Evolutionary conservation across 2,888 invertebrate species (phyloP), one percentile per base, ranked within the genome.

Genomic region (Eilema sororculum): DNA sequence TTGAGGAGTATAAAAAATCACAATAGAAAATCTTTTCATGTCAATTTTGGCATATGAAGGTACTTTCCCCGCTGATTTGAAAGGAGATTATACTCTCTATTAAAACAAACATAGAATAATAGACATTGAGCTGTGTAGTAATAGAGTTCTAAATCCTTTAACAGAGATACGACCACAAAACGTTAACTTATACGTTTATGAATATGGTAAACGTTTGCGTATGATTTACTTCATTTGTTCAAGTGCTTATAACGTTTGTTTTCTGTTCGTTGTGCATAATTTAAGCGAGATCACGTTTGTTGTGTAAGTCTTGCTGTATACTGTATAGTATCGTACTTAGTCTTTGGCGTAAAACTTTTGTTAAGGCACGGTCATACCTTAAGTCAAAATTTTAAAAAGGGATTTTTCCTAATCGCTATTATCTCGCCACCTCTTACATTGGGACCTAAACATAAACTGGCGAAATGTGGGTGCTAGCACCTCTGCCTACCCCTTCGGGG

Each of bases 231-330:
- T 66, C 25, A 66, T 66, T 66, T 66, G 28, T 59, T 16, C 25
- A 66, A 66, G 56, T 24, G 13, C 56, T 56, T 65, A 58, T 22
- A 66, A 16, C 16, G 37, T 66, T 16, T 41, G 5, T 9, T 67
- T 61, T 61, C n/a, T 33, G 24, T 33, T 67, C 30, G 10, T 22
- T 52, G n/a, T 59, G 58, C 57, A 63, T 68, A 79, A 81, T 73
- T 78, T 79, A 79, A 71, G 76, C 73, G 67, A 52, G 28, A 75
- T 70, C 78, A 76, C 81, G 75, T 74, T 57, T 71, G 52, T 72
- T 59, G 16, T 56, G 10, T 52, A 62, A 56, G 60, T 62, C 61
- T 33, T 56, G 22, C 28, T 60, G 41, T 52, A n/a, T n/a, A n/a
- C n/a, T n/a, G n/a, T n/a, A n/a, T n/a, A n/a, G n/a, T n/a, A 28